Evolutionary conservation across 2,888 invertebrate genomes (phyloP).

Genomic region (Oscheius sp.): DNA sequence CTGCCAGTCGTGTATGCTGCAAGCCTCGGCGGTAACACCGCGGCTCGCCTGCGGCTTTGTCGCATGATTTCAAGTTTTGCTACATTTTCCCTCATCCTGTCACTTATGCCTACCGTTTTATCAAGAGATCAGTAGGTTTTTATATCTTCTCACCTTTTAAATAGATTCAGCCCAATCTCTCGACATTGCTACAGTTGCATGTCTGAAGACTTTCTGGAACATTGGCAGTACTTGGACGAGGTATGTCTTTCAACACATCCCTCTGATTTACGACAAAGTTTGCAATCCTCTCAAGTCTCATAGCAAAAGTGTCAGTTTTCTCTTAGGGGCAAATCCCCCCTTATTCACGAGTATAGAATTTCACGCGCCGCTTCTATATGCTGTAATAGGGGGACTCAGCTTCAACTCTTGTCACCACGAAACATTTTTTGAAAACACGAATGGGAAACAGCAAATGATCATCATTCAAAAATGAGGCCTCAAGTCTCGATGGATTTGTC

Average conservation of each 20-base stretch:
- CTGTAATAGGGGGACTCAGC: slow-evolving; percentile 35
- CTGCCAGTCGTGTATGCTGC: slow-evolving; percentile 26
- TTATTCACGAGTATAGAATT: slow-evolving; percentile 35
- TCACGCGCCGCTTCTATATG: slow-evolving; percentile 38
- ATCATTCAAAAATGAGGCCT: slow-evolving; percentile 14
- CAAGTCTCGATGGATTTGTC: slow-evolving; percentile 18
- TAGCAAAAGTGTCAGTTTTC: slow-evolving; percentile 35
- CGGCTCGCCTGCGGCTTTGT: slow-evolving; percentile 34
- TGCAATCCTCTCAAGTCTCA: slow-evolving; percentile 13
- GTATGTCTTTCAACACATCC: slow-evolving; percentile 42
- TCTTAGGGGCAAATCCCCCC: slow-evolving; percentile 34
- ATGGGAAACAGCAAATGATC: slow-evolving; percentile 9
- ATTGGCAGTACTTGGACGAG: slow-evolving; percentile 71
- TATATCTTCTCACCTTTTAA: not conserved
- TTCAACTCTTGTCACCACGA: slow-evolving; percentile 33
- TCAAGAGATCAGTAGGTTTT: slow-evolving; percentile 22
- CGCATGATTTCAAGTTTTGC: slow-evolving; percentile 33
- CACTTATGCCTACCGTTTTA: slow-evolving; percentile 12
- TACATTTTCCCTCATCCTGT: slow-evolving; percentile 10
- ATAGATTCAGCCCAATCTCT: slow-evolving; percentile 45
- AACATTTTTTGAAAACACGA: slow-evolving; percentile 17
- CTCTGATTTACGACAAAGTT: not conserved
- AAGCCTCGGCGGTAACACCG: slow-evolving; percentile 21
- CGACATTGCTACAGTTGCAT: slow-evolving; percentile 72
- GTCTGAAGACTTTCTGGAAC: slow-evolving; percentile 69